These are phyloP conservation scores for Epinotia ramella DNA, from an alignment of 2,888 invertebrate genomes.

Conservation along the genomic window DNA sequence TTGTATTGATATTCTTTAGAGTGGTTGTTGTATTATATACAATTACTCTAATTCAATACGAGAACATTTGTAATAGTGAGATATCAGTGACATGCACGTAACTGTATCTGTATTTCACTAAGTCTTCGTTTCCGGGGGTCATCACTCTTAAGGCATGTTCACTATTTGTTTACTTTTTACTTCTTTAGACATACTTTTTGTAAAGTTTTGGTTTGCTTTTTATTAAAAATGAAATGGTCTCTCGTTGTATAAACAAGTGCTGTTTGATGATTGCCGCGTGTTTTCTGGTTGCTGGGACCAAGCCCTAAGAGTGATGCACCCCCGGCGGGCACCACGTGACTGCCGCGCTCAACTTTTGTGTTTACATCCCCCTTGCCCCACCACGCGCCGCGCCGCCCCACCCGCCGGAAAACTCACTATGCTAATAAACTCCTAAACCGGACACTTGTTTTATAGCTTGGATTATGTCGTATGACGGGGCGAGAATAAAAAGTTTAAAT, in stretches of 20 bases:
- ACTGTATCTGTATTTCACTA: constrained; percentile 46
- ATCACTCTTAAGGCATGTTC: constrained; percentile 74
- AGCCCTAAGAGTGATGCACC: constrained; percentile 83
- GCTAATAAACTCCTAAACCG: constrained; percentile 15
- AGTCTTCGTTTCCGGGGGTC: constrained; percentile 63
- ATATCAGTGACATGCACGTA: constrained; percentile 58
- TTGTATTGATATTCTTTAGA: constrained; percentile 83
- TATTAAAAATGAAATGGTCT: neutral
- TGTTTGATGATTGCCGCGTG: constrained; percentile 52
- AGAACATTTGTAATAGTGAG: constrained; percentile 56
- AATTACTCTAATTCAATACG: constrained; percentile 78
- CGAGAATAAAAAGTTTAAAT: constrained; percentile 29
- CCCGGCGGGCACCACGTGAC: constrained; percentile 84
- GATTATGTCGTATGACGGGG: constrained; percentile 36
- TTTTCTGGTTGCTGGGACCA: constrained; percentile 51
- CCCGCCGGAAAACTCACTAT: constrained; percentile 47
- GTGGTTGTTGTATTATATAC: constrained; percentile 78
- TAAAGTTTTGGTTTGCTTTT: neutral
- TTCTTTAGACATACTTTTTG: neutral
- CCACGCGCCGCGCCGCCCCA: constrained; percentile 53
- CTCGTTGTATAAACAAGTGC: neutral
- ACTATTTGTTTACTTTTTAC: neutral
- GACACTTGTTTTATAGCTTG: constrained; percentile 23
- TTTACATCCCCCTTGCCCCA: constrained; percentile 73
- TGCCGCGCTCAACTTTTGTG: constrained; percentile 80